Conservation (phyloP, 2,113 vertebrate species). For the Ia io region DNA sequence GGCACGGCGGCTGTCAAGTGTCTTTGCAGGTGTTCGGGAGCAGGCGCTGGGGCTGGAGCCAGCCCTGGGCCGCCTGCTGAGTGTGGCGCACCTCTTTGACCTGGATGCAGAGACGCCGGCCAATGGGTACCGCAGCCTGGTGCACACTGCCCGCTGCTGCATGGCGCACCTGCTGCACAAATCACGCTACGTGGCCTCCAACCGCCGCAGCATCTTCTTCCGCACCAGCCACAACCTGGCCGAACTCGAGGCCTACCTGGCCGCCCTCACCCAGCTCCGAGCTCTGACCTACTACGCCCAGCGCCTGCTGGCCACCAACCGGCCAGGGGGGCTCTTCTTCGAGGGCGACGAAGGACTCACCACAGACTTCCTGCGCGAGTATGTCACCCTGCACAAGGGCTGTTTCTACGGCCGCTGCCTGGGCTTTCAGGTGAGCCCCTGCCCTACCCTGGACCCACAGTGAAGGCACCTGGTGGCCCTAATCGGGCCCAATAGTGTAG, state of each 20-base stretch:
- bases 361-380: conserved; percentile 88
- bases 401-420: conserved; percentile 95
- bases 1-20: conserved; percentile 79
- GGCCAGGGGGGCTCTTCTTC: conserved; percentile 89
- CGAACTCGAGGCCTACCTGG: conserved; percentile 93
- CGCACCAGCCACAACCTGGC: conserved; percentile 88
- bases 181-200: conserved; percentile 89
- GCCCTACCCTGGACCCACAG: neutral
- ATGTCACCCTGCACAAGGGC: conserved; percentile 91
- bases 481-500: no score
- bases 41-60: conserved; percentile 88
- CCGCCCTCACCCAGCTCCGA: conserved; percentile 90
- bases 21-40: conserved; percentile 86
- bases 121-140: conserved; percentile 93
- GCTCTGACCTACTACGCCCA: conserved; percentile 92
- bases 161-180: conserved; percentile 92
- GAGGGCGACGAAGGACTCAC: conserved; percentile 86
- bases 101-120: conserved; percentile 90
- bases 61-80: conserved; percentile 81
- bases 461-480: neutral
- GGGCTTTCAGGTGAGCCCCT: conserved; percentile 90
- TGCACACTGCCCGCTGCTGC: conserved; percentile 91
- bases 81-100: conserved; percentile 91
- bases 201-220: conserved; percentile 93
- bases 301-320: conserved; percentile 88